Conservation (phyloP, 2,888 invertebrate species). For the Erpobdella octoculata region DNA sequence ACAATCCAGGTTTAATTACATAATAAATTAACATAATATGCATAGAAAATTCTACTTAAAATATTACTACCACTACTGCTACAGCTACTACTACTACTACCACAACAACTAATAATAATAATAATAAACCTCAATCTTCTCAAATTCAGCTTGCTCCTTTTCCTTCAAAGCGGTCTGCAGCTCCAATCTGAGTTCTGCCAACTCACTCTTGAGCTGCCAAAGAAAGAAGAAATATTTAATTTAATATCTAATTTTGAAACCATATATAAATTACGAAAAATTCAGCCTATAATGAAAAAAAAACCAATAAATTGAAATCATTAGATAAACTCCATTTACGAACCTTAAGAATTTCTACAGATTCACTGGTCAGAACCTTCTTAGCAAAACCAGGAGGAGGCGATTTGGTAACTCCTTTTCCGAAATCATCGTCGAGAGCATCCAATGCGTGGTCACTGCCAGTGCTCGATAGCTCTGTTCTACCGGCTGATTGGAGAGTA, state of each 20-base stretch:
- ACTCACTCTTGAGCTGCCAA: slow-evolving; percentile 7
- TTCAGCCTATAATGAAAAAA: neutral
- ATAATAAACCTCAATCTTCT: slow-evolving; percentile 5
- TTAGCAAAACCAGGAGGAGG: slow-evolving; percentile 14
- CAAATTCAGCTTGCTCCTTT: neutral
- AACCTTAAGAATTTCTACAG: neutral
- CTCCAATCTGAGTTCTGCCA: neutral
- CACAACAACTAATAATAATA: neutral
- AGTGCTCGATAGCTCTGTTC: neutral
- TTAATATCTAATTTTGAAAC: too few relatives aligned
- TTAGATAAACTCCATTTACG: neutral
- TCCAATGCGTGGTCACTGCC: neutral
- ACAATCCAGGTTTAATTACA: neutral
- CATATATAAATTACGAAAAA: too few relatives aligned
- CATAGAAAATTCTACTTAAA: neutral
- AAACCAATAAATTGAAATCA: neutral
- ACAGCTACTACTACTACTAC: too few relatives aligned
- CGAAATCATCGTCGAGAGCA: slow-evolving; percentile 11
- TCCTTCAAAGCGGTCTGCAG: neutral
- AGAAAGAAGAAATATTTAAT: neutral
- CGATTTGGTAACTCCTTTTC: neutral
- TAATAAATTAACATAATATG: neutral
- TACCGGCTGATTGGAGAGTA: neutral
- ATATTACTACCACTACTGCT: too few relatives aligned
- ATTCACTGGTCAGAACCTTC: neutral